A percentile compares a stretch with the other conserved stretches of the same genome.
Evolutionary conservation across 2,113 vertebrate species (phyloP).

Genomic region (Hucho hucho): DNA sequence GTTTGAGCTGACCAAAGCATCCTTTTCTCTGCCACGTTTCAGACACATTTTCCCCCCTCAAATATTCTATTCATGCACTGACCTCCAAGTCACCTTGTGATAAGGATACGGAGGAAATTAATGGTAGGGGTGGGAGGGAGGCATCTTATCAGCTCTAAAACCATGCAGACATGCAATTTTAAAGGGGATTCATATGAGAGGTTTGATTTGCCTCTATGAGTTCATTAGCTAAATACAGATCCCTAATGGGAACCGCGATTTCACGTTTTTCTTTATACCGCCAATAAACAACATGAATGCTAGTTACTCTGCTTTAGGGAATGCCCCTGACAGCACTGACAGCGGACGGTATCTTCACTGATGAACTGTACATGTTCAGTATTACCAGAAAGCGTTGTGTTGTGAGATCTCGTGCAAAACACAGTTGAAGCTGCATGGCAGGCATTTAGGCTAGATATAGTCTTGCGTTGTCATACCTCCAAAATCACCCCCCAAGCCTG

Average conservation of each 20-base stretch:
- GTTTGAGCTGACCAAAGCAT: not conserved
- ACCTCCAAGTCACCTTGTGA: conserved; percentile 9
- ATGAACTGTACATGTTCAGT: not conserved
- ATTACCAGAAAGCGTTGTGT: not conserved
- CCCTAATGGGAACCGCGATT: not conserved
- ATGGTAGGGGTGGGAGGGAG: not conserved
- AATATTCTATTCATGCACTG: not conserved
- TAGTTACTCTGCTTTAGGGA: not conserved
- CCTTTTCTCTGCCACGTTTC: not conserved
- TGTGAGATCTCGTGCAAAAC: not conserved
- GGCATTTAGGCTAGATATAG: not conserved
- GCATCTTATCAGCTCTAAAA: not conserved
- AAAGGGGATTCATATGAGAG: not conserved
- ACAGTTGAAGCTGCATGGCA: not conserved
- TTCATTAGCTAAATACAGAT: conserved; percentile 17
- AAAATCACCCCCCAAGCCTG: too few relatives aligned
- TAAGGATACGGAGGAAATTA: not conserved
- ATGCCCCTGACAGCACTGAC: not conserved
- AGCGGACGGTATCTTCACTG: not conserved
- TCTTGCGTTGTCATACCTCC: too few relatives aligned
- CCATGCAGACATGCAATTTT: not conserved
- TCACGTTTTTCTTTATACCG: not conserved
- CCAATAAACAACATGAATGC: not conserved
- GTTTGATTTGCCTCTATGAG: not conserved
- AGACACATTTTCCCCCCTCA: too few relatives aligned